Evolutionary conservation across 2,797 vertebrate genomes (phyloP).

Genomic region (Ficedula albicollis): DNA sequence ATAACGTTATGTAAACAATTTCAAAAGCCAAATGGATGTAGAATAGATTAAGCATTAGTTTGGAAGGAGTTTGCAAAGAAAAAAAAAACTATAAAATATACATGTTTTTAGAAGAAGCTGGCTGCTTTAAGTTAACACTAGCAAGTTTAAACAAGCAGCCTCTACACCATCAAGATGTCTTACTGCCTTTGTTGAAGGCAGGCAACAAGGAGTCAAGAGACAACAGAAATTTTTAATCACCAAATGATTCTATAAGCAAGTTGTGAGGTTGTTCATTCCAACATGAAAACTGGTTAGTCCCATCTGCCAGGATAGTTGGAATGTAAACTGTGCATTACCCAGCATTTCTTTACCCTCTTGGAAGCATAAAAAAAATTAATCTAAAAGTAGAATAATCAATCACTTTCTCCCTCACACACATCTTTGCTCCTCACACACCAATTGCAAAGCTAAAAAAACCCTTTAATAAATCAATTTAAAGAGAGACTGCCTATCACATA

Average conservation of each 20-base stretch:
- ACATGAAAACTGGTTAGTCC: not conserved
- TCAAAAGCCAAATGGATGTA: constrained; percentile 7
- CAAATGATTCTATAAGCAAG: not conserved
- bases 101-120: not conserved
- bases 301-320: not conserved
- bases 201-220: not conserved
- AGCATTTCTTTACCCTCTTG: not conserved
- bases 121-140: not conserved
- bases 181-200: not conserved
- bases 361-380: not conserved
- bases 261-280: not conserved
- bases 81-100: not conserved
- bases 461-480: not conserved
- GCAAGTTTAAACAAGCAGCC: not conserved
- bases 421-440: not conserved
- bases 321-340: not conserved
- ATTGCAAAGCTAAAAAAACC: not conserved
- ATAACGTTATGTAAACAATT: not conserved
- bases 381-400: not conserved
- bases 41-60: not conserved
- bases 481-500: not conserved
- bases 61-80: not conserved
- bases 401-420: not conserved
- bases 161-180: not conserved
- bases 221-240: not conserved